Conservation (phyloP, 2,888 invertebrate species). For the Archaeoteleia sp. region DNA sequence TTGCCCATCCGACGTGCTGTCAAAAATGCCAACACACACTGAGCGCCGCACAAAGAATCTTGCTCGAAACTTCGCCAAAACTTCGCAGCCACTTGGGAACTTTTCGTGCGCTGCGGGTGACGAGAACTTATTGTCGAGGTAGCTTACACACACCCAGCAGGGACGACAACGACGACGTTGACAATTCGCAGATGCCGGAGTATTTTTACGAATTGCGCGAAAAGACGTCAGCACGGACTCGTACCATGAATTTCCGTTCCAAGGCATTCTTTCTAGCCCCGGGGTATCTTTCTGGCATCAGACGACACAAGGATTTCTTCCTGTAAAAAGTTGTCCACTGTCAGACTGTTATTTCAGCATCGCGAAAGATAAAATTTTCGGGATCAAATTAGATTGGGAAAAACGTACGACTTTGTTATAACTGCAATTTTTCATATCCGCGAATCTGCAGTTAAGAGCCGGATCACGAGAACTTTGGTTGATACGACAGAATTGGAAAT, state of each 20-base stretch:
- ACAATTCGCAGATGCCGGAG: conserved; percentile 31
- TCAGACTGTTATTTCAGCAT: background rate
- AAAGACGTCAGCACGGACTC: conserved; percentile 8
- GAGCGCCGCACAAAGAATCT: conserved; percentile 10
- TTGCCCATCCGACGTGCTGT: conserved; percentile 21
- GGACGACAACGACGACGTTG: conserved; percentile 27
- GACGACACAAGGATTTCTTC: background rate
- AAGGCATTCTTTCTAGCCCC: conserved; percentile 7
- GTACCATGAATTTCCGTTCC: conserved; percentile 9
- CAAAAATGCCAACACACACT: conserved; percentile 35
- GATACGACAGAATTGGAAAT: conserved; percentile 17
- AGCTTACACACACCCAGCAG: conserved; percentile 33
- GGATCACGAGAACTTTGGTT: conserved; percentile 12
- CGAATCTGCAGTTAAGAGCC: conserved; percentile 24
- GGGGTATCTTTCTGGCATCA: conserved; percentile 3
- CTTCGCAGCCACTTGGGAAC: conserved; percentile 55
- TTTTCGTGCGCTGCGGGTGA: conserved; percentile 50
- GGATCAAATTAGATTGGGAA: background rate
- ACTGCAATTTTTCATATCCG: no score
- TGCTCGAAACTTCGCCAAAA: conserved; percentile 54
- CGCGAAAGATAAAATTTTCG: background rate
- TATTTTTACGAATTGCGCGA: conserved; percentile 31
- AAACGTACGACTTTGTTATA: background rate
- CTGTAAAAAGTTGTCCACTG: background rate
- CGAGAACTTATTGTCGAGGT: conserved; percentile 56